A percentile compares a stretch with the other conserved stretches of the same genome.
phyloP scores from a whole-genome alignment of 2,113 vertebrate species.

The Podarcis cretensis region DNA sequence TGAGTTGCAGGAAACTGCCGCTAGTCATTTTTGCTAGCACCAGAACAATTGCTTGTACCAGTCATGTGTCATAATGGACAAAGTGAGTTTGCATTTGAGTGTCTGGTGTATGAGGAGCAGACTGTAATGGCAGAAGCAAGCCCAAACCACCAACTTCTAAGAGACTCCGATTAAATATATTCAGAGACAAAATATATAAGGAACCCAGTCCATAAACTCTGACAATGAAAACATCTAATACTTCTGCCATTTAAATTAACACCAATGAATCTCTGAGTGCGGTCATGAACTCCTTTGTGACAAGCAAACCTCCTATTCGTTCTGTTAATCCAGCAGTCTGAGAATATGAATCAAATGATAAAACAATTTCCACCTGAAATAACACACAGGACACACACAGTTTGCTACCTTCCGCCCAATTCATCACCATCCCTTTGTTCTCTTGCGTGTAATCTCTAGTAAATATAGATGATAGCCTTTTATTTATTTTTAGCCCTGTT shows the following conservation, averaged over 20 bases:
- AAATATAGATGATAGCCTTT: not conserved
- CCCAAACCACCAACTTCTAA: not conserved
- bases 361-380: conserved; percentile 20
- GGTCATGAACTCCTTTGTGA: not conserved
- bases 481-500: conserved; percentile 30
- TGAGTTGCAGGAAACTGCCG: not conserved
- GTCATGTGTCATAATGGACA: not conserved
- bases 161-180: not conserved
- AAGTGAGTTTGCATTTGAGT: not conserved
- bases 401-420: conserved; percentile 3
- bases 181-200: not conserved
- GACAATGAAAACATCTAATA: not conserved
- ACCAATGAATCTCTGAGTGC: conserved; percentile 4
- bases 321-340: not conserved
- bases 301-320: not conserved
- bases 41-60: not conserved
- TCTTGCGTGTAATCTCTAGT: not conserved
- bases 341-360: conserved; percentile 7
- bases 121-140: not conserved
- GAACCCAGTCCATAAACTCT: not conserved
- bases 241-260: conserved; percentile 23
- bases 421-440: conserved; percentile 14
- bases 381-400: not conserved
- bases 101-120: not conserved
- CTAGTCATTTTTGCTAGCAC: not conserved